Conservation (phyloP, 2,113 vertebrate species). For the Microcebus lehilahytsara region DNA sequence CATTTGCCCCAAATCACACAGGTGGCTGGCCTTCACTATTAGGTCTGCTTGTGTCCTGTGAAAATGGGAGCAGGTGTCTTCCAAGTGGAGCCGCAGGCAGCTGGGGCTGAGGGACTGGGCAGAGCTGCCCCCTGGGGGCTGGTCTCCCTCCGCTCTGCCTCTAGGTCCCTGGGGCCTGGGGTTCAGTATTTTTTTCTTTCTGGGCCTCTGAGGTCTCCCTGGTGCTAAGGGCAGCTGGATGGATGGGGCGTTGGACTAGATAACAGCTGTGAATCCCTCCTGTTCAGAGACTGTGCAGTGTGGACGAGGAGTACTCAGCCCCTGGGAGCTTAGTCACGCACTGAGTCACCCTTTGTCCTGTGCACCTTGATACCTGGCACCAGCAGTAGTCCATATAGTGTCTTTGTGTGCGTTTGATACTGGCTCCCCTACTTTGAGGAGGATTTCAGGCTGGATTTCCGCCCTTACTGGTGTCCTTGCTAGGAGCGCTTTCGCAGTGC, state of each 20-base stretch:
- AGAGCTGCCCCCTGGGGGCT: accelerated
- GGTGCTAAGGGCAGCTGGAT: background rate
- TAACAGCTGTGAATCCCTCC: background rate
- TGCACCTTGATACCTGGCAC: accelerated
- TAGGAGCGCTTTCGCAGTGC: background rate
- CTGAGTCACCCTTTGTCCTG: background rate
- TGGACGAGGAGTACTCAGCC: background rate
- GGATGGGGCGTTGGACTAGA: background rate
- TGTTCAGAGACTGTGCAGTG: background rate
- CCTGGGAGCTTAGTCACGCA: background rate
- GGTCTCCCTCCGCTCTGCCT: background rate
- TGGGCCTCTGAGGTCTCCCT: background rate
- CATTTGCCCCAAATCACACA: background rate
- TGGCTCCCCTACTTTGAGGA: background rate
- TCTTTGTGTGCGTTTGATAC: background rate
- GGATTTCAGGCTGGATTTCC: background rate
- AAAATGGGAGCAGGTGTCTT: background rate
- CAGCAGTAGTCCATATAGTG: accelerated
- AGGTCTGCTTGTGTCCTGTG: background rate
- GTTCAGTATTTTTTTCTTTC: background rate
- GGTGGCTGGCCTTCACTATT: background rate
- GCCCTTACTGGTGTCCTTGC: too few relatives aligned
- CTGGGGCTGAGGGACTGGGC: background rate
- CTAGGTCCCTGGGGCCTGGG: background rate
- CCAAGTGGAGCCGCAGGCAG: accelerated